Evolutionary conservation across 2,113 vertebrate species (phyloP).

Genomic region (Platichthys flesus): DNA sequence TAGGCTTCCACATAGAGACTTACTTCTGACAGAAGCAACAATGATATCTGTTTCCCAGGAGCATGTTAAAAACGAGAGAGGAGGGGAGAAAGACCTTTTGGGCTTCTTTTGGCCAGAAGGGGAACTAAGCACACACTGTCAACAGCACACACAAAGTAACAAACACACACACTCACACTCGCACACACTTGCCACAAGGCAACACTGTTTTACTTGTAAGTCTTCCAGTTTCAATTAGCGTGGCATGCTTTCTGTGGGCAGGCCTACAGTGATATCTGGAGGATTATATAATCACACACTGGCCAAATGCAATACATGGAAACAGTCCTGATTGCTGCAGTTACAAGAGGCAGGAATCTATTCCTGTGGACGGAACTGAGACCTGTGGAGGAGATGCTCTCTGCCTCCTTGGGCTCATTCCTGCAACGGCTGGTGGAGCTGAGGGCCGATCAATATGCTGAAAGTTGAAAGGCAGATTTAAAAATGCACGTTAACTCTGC

Average conservation of each 20-base stretch:
- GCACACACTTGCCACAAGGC: conserved; percentile 25
- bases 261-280: conserved; percentile 19
- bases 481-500: too few relatives aligned
- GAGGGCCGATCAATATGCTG: neutral
- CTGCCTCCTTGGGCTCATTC: neutral
- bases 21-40: conserved; percentile 26
- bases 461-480: neutral
- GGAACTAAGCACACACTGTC: neutral
- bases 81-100: neutral
- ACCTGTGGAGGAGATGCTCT: neutral
- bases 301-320: conserved; percentile 19
- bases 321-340: conserved; percentile 23
- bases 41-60: conserved; percentile 24
- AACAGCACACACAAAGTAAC: conserved; percentile 5
- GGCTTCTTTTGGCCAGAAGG: conserved; percentile 5
- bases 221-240: conserved; percentile 28
- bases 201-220: neutral
- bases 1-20: neutral
- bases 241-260: conserved; percentile 38
- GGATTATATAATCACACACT: conserved; percentile 42
- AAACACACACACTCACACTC: neutral
- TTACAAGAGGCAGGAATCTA: conserved; percentile 2
- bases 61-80: conserved; percentile 7
- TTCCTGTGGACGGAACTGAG: conserved; percentile 1
- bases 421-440: conserved; percentile 12